Percentiles rank a stretch among this genome's conserved stretches.
Evolutionary conservation across 2,113 vertebrate genomes (phyloP).

Genomic region (Hyperoodon ampullatus): DNA sequence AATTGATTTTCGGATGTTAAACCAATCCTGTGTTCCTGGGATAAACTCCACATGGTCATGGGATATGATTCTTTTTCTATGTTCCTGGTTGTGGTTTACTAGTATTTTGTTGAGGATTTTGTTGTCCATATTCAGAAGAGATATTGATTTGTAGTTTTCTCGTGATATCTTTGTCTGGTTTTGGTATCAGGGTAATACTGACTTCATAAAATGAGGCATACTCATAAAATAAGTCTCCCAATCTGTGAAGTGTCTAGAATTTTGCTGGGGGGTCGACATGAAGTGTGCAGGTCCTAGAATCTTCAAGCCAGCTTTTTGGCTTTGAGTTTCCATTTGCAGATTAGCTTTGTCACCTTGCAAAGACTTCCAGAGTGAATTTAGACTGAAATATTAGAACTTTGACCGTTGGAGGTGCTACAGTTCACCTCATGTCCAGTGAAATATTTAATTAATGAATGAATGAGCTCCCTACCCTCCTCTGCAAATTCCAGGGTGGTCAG

Average conservation of each 20-base stretch:
- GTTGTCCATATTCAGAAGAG: background rate
- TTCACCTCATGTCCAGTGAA: no score
- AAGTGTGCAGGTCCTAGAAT: background rate
- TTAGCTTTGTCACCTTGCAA: background rate
- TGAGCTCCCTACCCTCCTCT: background rate
- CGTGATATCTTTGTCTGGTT: background rate
- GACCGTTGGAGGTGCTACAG: background rate
- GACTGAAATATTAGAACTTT: background rate
- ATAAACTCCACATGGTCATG: background rate
- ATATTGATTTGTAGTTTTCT: background rate
- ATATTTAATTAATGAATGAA: fast-evolving
- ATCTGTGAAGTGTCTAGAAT: background rate
- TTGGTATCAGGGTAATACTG: background rate
- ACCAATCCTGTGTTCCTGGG: background rate
- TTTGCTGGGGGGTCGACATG: background rate
- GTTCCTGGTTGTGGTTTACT: background rate
- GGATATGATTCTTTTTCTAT: background rate
- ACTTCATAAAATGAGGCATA: no score
- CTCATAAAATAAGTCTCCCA: background rate
- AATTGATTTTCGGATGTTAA: background rate
- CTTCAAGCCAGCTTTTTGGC: background rate
- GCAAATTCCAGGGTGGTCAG: background rate
- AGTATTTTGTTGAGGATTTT: background rate
- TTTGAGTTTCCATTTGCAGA: background rate
- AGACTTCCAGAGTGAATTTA: background rate